phyloP scores from a whole-genome alignment of 2,888 invertebrate genomes.

The Euproctis similis region DNA sequence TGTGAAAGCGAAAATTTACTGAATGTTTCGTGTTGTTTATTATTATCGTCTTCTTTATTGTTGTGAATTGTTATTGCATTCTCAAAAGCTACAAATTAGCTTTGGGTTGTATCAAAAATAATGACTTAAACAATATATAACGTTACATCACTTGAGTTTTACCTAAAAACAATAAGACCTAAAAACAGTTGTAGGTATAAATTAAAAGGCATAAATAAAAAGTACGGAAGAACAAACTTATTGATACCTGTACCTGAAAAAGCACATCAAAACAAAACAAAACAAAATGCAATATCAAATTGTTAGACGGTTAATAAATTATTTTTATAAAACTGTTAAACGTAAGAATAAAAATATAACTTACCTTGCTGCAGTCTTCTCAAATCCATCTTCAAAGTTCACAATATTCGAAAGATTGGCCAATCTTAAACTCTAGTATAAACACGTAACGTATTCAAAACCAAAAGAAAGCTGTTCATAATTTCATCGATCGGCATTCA shows the following conservation, averaged over 20 bases:
- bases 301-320: slow-evolving; percentile 43
- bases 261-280: slow-evolving; percentile 60
- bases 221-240: slow-evolving; percentile 21
- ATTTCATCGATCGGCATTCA: slow-evolving; percentile 25
- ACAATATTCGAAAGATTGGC: slow-evolving; percentile 55
- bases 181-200: no score
- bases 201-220: no score
- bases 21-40: slow-evolving; percentile 25
- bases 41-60: no score
- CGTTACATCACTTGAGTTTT: no score
- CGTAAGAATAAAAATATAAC: slow-evolving; percentile 33
- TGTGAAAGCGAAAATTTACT: slow-evolving; percentile 24
- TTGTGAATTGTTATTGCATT: slow-evolving; percentile 14
- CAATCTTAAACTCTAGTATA: slow-evolving; percentile 56
- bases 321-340: slow-evolving; percentile 26
- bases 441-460: slow-evolving; percentile 39
- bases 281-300: slow-evolving; percentile 46
- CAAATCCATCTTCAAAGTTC: slow-evolving; percentile 32
- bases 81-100: no score
- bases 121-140: no score
- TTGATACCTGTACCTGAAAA: slow-evolving; percentile 72
- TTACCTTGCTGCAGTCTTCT: slow-evolving; percentile 49
- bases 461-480: slow-evolving; percentile 55
- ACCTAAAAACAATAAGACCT: no score
- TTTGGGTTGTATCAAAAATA: no score